Evolutionary conservation across 2,113 vertebrate genomes (phyloP), one percentile per base, ranked within the genome.

Genomic region (Stomatorhinus ivindoensis): DNA sequence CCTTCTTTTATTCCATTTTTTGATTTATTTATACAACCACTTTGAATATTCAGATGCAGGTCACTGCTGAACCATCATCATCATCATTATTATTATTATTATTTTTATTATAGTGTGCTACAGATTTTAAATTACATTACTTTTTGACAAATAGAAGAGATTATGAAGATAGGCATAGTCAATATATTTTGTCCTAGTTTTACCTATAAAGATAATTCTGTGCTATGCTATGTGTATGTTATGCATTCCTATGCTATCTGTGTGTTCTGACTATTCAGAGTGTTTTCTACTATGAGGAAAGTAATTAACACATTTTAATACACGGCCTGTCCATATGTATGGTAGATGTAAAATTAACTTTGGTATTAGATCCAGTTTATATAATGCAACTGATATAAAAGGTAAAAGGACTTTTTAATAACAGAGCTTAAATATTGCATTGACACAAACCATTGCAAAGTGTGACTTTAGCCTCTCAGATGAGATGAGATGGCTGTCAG

Each of bases 401-500:
- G n/a, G 9, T 50, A 86, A 65, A 15, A 42, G 24, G 42, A 10
- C 35, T 58, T 89, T 84, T 47, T 51, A 89, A 61, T 84, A 61
- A 61, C 47, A 42, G 35, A 31, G 21, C 51, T 65, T 85, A 24
- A 83, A 58, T 58, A 50, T 39, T 80, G 35, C 73, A 80, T 80
- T 24, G 82, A 69, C 50, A 58, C 8, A 53, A 55, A 80, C 76
- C 73, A 88, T 84, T 88, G 83, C 55, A 65, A 88, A 84, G 87
- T 90, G 89, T 61, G 89, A 88, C 61, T 83, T 48, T 85, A 27
- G 39, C 50, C 39, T 88, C 44, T 80, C 42, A 90, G 76, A 51
- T 58, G 89, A 83, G 86, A 42, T 85, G 42, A 69, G 80, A 88
- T 11, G 42, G 39, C 87, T 90, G 89, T 90, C 89, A 90, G 69